phyloP scores from a whole-genome alignment of 2,888 invertebrate species.

The Hirtodrosophila histrioides region DNA sequence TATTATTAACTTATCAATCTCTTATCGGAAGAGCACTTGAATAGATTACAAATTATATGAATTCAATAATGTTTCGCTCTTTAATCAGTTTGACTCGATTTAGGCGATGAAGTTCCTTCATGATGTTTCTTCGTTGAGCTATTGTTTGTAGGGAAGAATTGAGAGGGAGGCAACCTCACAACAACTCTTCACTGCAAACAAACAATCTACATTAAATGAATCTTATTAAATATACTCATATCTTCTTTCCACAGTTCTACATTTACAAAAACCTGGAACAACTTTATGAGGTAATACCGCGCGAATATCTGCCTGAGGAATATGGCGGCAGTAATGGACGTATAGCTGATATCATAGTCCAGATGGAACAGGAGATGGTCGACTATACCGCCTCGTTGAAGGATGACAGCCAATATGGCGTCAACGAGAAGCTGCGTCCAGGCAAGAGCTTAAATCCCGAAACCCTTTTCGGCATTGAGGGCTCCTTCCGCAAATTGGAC shows the following conservation, averaged over 20 bases:
- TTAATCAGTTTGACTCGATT: background rate
- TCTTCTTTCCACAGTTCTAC: conserved; percentile 83
- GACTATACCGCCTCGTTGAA: conserved; percentile 62
- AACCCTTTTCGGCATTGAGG: conserved; percentile 74
- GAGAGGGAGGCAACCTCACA: too few relatives aligned
- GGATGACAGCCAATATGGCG: conserved; percentile 54
- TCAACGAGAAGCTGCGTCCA: conserved; percentile 70
- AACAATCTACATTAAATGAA: too few relatives aligned
- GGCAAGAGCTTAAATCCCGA: conserved; percentile 60
- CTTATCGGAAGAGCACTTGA: conserved; percentile 28
- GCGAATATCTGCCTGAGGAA: conserved; percentile 87
- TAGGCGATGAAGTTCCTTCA: too few relatives aligned
- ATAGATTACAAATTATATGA: conserved; percentile 12
- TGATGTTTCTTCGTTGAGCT: too few relatives aligned
- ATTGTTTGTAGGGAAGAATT: too few relatives aligned
- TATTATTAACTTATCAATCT: conserved; percentile 7
- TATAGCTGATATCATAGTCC: conserved; percentile 70
- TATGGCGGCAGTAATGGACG: conserved; percentile 87
- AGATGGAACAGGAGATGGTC: conserved; percentile 59
- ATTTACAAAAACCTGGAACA: conserved; percentile 84
- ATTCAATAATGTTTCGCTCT: conserved; percentile 7
- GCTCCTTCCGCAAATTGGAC: conserved; percentile 80
- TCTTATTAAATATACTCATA: too few relatives aligned
- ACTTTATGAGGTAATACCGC: conserved; percentile 85
- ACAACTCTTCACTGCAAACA: too few relatives aligned